Evolutionary conservation across 2,888 invertebrate genomes (phyloP).

Genomic region (Trachelus stipa): DNA sequence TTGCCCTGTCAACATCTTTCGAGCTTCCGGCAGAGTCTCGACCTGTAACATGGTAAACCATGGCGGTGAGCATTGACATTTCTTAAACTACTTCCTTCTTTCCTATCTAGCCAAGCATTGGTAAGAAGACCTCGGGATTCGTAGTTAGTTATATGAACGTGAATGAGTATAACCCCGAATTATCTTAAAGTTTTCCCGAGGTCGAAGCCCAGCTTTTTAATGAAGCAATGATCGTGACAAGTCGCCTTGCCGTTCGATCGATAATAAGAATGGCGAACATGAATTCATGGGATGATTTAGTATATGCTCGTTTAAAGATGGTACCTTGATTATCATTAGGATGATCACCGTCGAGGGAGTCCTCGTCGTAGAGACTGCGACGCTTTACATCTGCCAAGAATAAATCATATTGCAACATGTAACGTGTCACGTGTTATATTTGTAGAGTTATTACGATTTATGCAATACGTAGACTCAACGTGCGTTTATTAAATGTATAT

Average conservation of each 20-base stretch:
- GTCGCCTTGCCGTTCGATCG: background rate
- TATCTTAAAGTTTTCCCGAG: background rate
- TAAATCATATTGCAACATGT: constrained; percentile 51
- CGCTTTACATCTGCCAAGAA: constrained; percentile 64
- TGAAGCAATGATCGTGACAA: background rate
- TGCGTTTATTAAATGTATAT: background rate
- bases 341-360: constrained; percentile 64
- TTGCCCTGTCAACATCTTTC: constrained; percentile 63
- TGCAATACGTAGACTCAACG: background rate
- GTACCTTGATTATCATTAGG: constrained; percentile 63
- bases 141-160: background rate
- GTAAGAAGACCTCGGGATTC: background rate
- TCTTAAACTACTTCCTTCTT: background rate
- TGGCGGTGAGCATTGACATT: background rate
- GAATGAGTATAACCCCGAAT: background rate
- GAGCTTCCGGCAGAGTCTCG: constrained; percentile 58
- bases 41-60: constrained; percentile 45
- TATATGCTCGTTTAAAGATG: background rate
- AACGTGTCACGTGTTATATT: constrained; percentile 21
- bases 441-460: background rate
- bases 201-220: background rate
- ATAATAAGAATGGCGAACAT: background rate
- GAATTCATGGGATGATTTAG: background rate
- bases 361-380: constrained; percentile 62
- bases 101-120: background rate